These are phyloP conservation scores for Phorcus lineatus DNA, from an alignment of 2,888 invertebrate genomes.

Conservation along the genomic window DNA sequence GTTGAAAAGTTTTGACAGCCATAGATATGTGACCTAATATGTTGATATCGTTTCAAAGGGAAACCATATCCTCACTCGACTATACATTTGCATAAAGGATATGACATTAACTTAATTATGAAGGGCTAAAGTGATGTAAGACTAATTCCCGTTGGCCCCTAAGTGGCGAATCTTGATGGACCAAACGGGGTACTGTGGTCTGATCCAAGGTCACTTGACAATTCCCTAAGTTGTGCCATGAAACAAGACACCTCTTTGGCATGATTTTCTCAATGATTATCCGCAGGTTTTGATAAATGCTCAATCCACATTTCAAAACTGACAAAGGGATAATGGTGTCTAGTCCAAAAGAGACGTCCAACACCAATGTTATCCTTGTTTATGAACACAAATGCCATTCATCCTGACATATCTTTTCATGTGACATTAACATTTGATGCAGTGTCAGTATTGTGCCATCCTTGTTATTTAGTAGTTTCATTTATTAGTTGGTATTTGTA, in stretches of 20 bases:
- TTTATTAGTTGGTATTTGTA: slow-evolving; percentile 1
- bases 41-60: not conserved
- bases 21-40: slow-evolving; percentile 5
- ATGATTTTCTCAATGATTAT: not conserved
- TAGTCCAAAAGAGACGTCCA: not conserved
- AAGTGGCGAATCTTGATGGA: not conserved
- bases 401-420: not conserved
- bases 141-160: not conserved
- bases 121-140: not conserved
- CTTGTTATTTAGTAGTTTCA: not conserved
- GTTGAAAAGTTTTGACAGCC: not conserved
- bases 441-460: slow-evolving; percentile 11
- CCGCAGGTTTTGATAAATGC: not conserved
- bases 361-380: slow-evolving; percentile 4
- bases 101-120: not conserved
- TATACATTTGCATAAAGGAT: too few relatives aligned
- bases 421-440: slow-evolving; percentile 5
- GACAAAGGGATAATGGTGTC: not conserved
- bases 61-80: too few relatives aligned
- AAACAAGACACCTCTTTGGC: not conserved
- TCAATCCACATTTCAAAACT: not conserved
- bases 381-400: not conserved
- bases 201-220: slow-evolving; percentile 1
- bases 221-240: not conserved
- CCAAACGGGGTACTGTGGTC: not conserved